These are phyloP conservation scores for Netelia inedita DNA, from an alignment of 2,888 invertebrate genomes.

Conservation along the genomic window DNA sequence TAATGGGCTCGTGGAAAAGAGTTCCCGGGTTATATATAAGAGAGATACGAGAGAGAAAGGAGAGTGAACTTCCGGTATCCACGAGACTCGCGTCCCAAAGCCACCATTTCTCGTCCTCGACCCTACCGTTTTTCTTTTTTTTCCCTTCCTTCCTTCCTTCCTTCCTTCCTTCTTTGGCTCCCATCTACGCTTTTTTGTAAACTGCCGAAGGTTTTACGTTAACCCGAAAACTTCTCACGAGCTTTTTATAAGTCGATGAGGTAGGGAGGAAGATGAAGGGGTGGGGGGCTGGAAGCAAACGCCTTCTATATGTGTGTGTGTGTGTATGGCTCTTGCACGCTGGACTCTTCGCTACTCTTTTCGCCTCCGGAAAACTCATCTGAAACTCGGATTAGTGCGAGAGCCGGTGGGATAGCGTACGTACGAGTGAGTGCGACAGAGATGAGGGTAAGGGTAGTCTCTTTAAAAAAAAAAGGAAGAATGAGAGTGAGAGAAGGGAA, in stretches of 20 bases:
- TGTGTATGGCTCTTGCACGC: not conserved
- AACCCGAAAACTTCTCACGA: slow-evolving; percentile 74
- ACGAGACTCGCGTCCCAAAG: slow-evolving; percentile 45
- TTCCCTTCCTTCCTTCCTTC: not conserved
- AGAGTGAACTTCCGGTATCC: slow-evolving; percentile 54
- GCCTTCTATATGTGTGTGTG: not conserved
- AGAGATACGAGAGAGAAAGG: slow-evolving; percentile 4
- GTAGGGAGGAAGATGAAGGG: slow-evolving; percentile 49
- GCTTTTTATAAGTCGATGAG: slow-evolving; percentile 77
- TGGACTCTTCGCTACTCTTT: slow-evolving; percentile 48
- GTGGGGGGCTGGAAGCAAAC: slow-evolving; percentile 49
- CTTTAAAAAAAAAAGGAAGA: slow-evolving; percentile 54
- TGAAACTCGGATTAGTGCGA: slow-evolving; percentile 82
- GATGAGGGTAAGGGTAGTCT: slow-evolving; percentile 22
- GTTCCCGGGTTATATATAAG: slow-evolving; percentile 34
- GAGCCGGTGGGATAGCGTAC: slow-evolving; percentile 35
- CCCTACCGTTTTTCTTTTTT: not conserved
- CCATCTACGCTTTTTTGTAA: slow-evolving; percentile 38
- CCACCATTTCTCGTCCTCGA: slow-evolving; percentile 31
- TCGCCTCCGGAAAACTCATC: slow-evolving; percentile 79
- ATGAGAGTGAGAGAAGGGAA: slow-evolving; percentile 37
- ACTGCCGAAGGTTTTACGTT: slow-evolving; percentile 76
- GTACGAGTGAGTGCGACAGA: slow-evolving; percentile 48
- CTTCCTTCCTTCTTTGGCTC: slow-evolving; percentile 21
- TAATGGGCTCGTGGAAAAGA: slow-evolving; percentile 67